phyloP scores from a whole-genome alignment of 2,888 invertebrate genomes.

The Amphipyra berbera region DNA sequence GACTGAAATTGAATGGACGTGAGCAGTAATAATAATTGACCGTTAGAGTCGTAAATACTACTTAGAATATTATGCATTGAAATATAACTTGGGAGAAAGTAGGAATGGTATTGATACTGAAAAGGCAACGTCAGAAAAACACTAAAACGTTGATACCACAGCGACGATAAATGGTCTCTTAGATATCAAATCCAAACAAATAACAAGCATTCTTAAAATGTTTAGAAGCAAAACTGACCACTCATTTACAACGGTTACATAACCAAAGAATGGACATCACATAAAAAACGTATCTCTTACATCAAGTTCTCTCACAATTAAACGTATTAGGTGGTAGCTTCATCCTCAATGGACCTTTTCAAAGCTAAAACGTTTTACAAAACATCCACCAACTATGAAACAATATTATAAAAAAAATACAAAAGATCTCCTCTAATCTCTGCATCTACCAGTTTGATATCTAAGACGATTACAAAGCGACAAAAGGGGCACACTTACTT shows the following conservation, averaged over 20 bases:
- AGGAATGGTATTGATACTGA: background rate
- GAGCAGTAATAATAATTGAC: constrained; percentile 32
- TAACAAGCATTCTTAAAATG: constrained; percentile 21
- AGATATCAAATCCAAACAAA: constrained; percentile 17
- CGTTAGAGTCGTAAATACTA: constrained; percentile 23
- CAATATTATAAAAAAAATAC: constrained; percentile 76
- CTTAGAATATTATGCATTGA: constrained; percentile 22
- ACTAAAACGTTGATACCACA: constrained; percentile 14
- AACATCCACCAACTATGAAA: constrained; percentile 71
- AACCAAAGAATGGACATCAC: constrained; percentile 58
- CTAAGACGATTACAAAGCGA: constrained; percentile 84
- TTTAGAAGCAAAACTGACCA: constrained; percentile 60
- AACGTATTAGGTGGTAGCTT: constrained; percentile 73
- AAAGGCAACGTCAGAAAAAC: constrained; percentile 11
- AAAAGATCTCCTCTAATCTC: constrained; percentile 79
- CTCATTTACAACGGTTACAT: constrained; percentile 54
- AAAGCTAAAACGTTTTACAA: constrained; percentile 82
- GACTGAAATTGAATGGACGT: constrained; percentile 25
- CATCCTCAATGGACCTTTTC: constrained; percentile 77
- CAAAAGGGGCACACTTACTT: constrained; percentile 79
- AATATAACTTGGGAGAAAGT: constrained; percentile 18
- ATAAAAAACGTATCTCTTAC: constrained; percentile 74
- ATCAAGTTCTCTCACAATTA: constrained; percentile 74
- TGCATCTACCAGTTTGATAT: constrained; percentile 81
- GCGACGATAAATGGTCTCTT: constrained; percentile 22